These are phyloP conservation scores for Philhelius pedissequus DNA, from an alignment of 2,888 invertebrate genomes.

Conservation along the genomic window DNA sequence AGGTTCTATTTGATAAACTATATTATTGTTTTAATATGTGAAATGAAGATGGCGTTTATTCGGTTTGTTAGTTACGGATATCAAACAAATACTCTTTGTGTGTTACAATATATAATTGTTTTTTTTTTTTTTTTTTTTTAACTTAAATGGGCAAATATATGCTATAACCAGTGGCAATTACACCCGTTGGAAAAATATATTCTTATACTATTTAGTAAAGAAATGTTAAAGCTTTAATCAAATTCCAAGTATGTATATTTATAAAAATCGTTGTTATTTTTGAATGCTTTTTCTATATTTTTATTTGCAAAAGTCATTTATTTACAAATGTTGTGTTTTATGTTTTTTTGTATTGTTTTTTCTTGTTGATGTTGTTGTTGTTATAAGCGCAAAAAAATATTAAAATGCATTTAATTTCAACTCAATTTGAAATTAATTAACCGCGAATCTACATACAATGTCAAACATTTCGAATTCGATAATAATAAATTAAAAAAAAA, in stretches of 20 bases:
- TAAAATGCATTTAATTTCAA: conserved; percentile 8
- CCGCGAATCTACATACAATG: neutral
- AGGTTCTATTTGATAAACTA: too few relatives aligned
- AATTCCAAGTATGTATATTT: neutral
- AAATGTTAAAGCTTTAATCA: conserved; percentile 17
- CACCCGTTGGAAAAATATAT: too few relatives aligned
- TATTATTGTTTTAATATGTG: too few relatives aligned
- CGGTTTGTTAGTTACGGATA: too few relatives aligned
- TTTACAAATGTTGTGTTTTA: neutral
- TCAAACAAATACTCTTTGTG: too few relatives aligned
- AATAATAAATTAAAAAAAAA: neutral
- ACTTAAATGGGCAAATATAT: too few relatives aligned
- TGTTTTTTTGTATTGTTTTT: neutral
- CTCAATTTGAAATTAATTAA: conserved; percentile 20
- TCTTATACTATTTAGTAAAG: too few relatives aligned
- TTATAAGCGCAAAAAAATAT: neutral
- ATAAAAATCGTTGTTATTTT: neutral
- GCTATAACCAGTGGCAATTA: too few relatives aligned
- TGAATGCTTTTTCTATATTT: neutral
- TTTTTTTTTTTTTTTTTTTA: too few relatives aligned
- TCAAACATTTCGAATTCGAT: conserved; percentile 2
- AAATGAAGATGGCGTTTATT: too few relatives aligned
- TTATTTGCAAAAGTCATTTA: neutral
- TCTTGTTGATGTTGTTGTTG: conserved; percentile 8
- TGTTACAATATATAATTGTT: too few relatives aligned